Evolutionary conservation across 2,888 invertebrate species (phyloP).

Genomic region (Callosobruchus maculatus): DNA sequence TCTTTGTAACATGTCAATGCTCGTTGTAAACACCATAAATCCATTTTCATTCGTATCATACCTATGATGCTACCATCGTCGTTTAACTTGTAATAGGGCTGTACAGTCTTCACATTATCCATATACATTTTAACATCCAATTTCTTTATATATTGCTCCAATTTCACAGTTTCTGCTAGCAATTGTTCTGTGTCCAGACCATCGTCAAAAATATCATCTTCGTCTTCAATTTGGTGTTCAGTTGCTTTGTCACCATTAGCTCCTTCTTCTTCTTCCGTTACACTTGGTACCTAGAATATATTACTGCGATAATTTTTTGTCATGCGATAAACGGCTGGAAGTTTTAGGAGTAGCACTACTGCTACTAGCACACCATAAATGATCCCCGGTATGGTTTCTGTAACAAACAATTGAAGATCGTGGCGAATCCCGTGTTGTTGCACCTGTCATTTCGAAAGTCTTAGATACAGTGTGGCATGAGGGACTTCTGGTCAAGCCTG

Average conservation of each 20-base stretch:
- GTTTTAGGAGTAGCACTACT: too few relatives aligned
- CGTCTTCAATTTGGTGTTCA: slow-evolving; percentile 30
- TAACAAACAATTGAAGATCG: too few relatives aligned
- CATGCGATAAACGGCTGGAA: too few relatives aligned
- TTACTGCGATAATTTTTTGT: too few relatives aligned
- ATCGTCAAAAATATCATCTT: slow-evolving; percentile 29
- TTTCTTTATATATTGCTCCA: slow-evolving; percentile 40
- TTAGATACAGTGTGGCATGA: too few relatives aligned
- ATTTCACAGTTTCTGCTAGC: slow-evolving; percentile 37
- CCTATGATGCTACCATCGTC: slow-evolving; percentile 50
- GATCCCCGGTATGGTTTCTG: too few relatives aligned
- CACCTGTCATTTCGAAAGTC: too few relatives aligned
- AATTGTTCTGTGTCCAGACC: slow-evolving; percentile 34
- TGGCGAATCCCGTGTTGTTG: too few relatives aligned
- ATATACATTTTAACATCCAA: slow-evolving; percentile 39
- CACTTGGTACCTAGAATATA: not conserved
- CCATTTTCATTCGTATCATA: slow-evolving; percentile 21
- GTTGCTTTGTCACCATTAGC: slow-evolving; percentile 31
- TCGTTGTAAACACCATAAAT: too few relatives aligned
- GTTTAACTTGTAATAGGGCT: slow-evolving; percentile 58
- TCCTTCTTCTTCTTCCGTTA: not conserved
- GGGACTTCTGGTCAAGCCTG: too few relatives aligned
- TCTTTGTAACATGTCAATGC: too few relatives aligned
- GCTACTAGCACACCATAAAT: too few relatives aligned
- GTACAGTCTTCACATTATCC: slow-evolving; percentile 40